Evolutionary conservation across 2,888 invertebrate species (phyloP), one percentile per base, ranked within the genome.

Genomic region (Heliconius hortense): DNA sequence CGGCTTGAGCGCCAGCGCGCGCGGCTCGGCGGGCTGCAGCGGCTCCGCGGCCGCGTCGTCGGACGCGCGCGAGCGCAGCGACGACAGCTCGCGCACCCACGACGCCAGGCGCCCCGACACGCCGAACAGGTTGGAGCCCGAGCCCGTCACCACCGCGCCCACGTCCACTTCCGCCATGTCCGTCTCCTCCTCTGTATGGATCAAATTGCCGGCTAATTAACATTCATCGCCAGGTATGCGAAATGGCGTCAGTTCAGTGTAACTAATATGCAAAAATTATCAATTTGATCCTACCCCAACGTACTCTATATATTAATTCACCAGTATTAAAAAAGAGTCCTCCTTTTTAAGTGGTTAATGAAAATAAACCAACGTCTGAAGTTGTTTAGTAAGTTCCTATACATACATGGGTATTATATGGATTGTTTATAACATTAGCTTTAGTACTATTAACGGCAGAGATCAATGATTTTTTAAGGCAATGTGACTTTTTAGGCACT

Each of bases 31-130:
- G 48, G 86, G 87, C 85, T 84, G 86, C 82, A 86, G 84, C 80
- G 86, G 87, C 85, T 87, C 86, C 78, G 87, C 91, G 77, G 92
- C 91, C 66, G 91, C 91, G 87, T 90, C 91, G 85, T 90, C 89
- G 31, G 87, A 86, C 66, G 84, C 79, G 79, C 90, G 90, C 84
- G 90, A 88, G 77, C 92, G 91, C 84, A 92, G 89, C 78, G 92
- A 90, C 35, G 93, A 90, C 84, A 94, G 88, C 85, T 93, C 93
- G 84, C 93, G 93, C 83, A 93, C 93, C 94, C 94, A 94, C 79
- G 92, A 92, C 77, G 93, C 93, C 66, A 94, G 90, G 11, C 93
- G 91, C 11, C 93, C 93, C 81, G 93, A 92, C 87, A 93, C 92
- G 79, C 93, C 93, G 90, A 94, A 93, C 88, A 93, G 88, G 86